phyloP scores from a whole-genome alignment of 2,113 vertebrate genomes.

The Xenopus laevis region DNA sequence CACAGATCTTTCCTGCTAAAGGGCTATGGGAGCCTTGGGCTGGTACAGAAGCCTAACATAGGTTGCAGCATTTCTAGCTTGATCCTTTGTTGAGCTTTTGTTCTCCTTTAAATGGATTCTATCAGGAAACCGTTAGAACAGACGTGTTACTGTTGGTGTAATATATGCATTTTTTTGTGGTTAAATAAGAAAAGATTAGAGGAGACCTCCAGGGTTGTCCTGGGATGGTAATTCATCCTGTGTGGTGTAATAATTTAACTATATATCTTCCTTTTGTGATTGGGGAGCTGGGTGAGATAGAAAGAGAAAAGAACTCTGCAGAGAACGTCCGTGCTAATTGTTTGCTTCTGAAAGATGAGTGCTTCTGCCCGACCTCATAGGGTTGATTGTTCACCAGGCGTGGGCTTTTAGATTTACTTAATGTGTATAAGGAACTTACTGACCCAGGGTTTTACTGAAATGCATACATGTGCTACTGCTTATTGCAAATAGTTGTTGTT shows the following conservation, averaged over 20 bases:
- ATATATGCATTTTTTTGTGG: not conserved
- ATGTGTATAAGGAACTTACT: not conserved
- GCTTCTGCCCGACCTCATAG: not conserved
- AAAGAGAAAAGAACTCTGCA: not conserved
- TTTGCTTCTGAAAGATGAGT: not conserved
- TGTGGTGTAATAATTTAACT: constrained; percentile 2
- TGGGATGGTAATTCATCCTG: constrained; percentile 5
- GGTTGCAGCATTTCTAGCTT: too few species aligned
- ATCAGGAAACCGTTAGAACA: not conserved
- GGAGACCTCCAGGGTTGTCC: constrained; percentile 11
- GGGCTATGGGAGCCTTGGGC: too few species aligned
- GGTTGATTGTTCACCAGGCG: not conserved
- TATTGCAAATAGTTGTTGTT: not conserved
- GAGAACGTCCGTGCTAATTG: constrained; percentile 7
- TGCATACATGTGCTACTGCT: constrained; percentile 20
- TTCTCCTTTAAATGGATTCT: not conserved
- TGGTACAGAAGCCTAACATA: not conserved
- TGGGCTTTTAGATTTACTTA: constrained; percentile 16
- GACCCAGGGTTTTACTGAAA: constrained; percentile 8
- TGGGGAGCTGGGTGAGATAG: not conserved
- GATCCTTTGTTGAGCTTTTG: not conserved
- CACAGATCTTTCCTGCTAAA: too few species aligned
- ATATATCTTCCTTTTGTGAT: not conserved
- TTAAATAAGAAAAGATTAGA: constrained; percentile 10
- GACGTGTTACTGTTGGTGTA: not conserved